A percentile compares a stretch with the other conserved stretches of the same genome.
These are phyloP conservation scores for Enteromius radiatus DNA, from an alignment of 2,797 vertebrate genomes.

Conservation along the genomic window DNA sequence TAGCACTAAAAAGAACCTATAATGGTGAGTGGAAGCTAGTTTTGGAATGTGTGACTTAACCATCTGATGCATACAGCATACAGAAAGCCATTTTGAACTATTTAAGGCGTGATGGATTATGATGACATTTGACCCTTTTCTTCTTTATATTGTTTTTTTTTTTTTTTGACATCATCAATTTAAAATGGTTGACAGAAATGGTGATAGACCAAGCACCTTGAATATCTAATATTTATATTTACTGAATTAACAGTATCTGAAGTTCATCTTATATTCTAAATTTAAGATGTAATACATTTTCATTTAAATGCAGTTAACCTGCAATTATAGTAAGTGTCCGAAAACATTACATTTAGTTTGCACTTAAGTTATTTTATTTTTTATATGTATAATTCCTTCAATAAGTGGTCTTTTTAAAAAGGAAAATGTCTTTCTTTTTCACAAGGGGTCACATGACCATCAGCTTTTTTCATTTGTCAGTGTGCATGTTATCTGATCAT, in stretches of 20 bases:
- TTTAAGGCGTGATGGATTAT: neutral
- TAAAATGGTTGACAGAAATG: neutral
- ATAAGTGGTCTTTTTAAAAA: neutral
- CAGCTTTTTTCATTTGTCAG: neutral
- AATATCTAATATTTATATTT: neutral
- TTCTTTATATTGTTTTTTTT: neutral
- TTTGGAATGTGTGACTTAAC: constrained; percentile 8
- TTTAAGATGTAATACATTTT: neutral
- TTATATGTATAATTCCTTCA: neutral
- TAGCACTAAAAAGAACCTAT: neutral
- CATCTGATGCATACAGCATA: neutral
- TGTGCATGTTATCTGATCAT: constrained; percentile 22
- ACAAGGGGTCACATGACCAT: neutral
- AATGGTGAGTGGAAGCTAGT: constrained; percentile 8
- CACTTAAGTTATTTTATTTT: neutral
- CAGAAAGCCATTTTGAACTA: neutral
- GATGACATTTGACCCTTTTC: constrained; percentile 9
- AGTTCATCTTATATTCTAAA: neutral
- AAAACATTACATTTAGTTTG: neutral
- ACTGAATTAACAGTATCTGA: neutral
- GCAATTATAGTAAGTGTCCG: neutral
- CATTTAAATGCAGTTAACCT: neutral
- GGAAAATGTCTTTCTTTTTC: neutral
- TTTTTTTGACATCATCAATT: neutral
- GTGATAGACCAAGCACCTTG: neutral